phyloP scores from a whole-genome alignment of 1,140 invertebrate species.

The Homarus americanus region DNA sequence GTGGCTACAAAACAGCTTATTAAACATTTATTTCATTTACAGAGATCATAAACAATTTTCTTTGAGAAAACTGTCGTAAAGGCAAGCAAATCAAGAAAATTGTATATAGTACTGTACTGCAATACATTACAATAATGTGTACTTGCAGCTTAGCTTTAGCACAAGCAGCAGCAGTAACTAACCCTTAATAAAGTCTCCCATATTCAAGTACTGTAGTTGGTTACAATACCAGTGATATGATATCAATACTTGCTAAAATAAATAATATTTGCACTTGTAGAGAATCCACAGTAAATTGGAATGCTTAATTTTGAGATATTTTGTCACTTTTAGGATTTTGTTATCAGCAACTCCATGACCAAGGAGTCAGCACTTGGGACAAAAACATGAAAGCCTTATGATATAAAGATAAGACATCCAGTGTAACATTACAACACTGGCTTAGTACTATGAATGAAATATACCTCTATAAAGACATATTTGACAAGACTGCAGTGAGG shows the following conservation, averaged over 20 bases:
- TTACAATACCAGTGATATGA: not conserved
- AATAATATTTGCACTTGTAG: not conserved
- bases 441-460: not conserved
- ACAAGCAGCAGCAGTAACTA: not conserved
- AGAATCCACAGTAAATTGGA: not conserved
- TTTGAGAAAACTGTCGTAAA: not conserved
- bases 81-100: not conserved
- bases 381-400: not conserved
- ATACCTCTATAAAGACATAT: not conserved
- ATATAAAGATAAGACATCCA: no score
- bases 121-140: not conserved
- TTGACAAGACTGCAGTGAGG: not conserved
- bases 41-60: not conserved
- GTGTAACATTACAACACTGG: not conserved
- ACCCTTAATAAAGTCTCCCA: no score
- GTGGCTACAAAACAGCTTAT: not conserved
- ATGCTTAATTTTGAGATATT: not conserved
- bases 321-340: not conserved
- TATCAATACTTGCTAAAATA: not conserved
- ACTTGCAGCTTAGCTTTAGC: not conserved
- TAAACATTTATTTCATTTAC: not conserved
- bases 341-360: not conserved
- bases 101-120: not conserved
- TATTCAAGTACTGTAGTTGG: not conserved
- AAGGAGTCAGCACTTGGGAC: no score